Conservation (phyloP, 2,888 invertebrate genomes). For the Conops quadrifasciatus region DNA sequence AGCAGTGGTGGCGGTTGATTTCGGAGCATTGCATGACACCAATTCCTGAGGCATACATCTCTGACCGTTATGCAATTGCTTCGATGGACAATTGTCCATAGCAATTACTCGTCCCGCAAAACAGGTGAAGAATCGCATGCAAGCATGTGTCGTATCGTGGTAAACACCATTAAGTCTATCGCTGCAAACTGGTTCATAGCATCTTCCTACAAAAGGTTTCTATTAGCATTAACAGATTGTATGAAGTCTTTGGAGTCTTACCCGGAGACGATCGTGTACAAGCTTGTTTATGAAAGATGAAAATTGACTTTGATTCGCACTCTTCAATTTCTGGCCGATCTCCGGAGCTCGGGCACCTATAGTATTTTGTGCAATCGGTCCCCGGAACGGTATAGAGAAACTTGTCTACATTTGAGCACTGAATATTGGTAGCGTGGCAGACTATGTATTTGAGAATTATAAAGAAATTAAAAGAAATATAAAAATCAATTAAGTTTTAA, state of each 20-base stretch:
- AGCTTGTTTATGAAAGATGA: constrained; percentile 68
- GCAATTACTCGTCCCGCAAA: constrained; percentile 67
- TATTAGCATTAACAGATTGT: background rate
- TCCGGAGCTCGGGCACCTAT: constrained; percentile 65
- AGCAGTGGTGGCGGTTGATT: constrained; percentile 55
- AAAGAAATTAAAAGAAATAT: constrained; percentile 24
- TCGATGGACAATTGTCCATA: constrained; percentile 66
- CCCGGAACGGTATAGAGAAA: constrained; percentile 68
- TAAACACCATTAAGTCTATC: constrained; percentile 67
- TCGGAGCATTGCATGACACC: constrained; percentile 67
- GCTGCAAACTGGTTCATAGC: constrained; percentile 70
- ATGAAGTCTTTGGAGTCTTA: constrained; percentile 30
- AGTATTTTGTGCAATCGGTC: constrained; percentile 70
- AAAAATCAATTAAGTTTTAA: background rate
- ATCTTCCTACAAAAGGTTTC: constrained; percentile 63
- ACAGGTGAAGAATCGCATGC: constrained; percentile 68
- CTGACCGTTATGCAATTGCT: constrained; percentile 67
- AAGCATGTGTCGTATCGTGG: constrained; percentile 70
- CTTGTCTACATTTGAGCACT: constrained; percentile 52
- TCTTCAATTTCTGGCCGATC: constrained; percentile 62
- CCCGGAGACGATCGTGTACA: constrained; percentile 66
- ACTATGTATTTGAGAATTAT: constrained; percentile 34
- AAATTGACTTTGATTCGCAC: constrained; percentile 69
- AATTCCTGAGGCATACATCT: constrained; percentile 64
- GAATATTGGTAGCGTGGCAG: constrained; percentile 45